Evolutionary conservation across 2,113 vertebrate species (phyloP).

Genomic region (Grammomys surdaster): DNA sequence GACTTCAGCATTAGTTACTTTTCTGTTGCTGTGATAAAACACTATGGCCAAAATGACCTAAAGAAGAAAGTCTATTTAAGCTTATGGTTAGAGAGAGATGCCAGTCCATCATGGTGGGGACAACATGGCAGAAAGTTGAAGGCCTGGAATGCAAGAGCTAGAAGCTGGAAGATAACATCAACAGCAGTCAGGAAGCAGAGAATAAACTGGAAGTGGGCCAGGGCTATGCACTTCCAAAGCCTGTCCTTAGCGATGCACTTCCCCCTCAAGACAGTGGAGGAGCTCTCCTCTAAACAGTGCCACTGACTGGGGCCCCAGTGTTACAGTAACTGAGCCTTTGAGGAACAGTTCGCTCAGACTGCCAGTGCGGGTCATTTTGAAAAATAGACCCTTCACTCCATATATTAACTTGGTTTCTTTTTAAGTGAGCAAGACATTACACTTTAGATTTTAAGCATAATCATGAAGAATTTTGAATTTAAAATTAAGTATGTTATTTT

Average conservation of each 20-base stretch:
- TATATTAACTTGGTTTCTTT: slow-evolving; percentile 41
- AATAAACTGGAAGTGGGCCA: neutral
- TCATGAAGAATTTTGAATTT: slow-evolving; percentile 11
- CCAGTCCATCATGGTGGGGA: neutral
- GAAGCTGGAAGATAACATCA: neutral
- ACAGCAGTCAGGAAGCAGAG: neutral
- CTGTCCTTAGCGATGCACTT: neutral
- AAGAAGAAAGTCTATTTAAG: neutral
- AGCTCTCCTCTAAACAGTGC: no score
- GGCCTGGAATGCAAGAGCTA: neutral
- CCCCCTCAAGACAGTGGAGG: neutral
- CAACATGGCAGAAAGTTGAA: no score
- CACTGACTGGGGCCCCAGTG: neutral
- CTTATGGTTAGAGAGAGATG: neutral
- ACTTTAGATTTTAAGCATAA: neutral
- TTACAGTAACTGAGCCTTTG: no score
- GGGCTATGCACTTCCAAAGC: neutral
- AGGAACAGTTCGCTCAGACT: neutral
- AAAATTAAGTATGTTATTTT: slow-evolving; percentile 15
- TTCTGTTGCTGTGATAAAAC: neutral
- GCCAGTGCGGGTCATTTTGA: neutral
- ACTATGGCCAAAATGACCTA: neutral
- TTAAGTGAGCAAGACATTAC: neutral
- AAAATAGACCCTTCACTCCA: neutral
- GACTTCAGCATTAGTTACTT: neutral